Evolutionary conservation across 2,888 invertebrate genomes (phyloP), one percentile per base, ranked within the genome.

Genomic region (Dasypogon diadema): DNA sequence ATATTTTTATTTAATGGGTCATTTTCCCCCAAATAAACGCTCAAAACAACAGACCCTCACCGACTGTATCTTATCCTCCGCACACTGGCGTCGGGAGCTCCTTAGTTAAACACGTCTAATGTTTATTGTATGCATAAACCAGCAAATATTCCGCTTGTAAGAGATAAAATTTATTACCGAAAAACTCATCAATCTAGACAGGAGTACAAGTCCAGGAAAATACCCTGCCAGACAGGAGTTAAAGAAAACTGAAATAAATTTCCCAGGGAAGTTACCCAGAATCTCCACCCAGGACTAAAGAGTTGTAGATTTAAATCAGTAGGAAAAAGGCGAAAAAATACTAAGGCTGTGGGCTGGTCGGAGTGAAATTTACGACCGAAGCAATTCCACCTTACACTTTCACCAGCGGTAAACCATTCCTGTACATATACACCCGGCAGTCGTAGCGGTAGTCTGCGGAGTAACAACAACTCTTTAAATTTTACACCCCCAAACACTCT

Each of bases 101-200:
- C 42, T 65, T 14, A 22, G 22, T 68, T 68, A 68, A 48, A 54
- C 26, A 54, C 34, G 21, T n/a, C 30, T 30, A 3, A 18, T 24
- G 14, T 18, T 70, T 51, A 54, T 54, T 70, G 70, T 54, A 70
- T 54, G 54, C 34, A 30, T 70, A 70, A 42, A 30, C 18, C 70
- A 14, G 18, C 51, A 54, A 54, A 70, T 70, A 51, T 21, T 54
- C 54, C 54, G 48, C 54, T 70, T 34, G 37, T 54, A 70, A 18
- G 4, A 68, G 75, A 77, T 74, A 75, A 77, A 75, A 77, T 77
- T 77, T 77, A 77, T 70, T 56, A 51, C 60, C 74, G 37, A 60
- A 70, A 75, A 75, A 37, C 77, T 77, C 77, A 77, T 77, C 77
- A 77, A 77, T 77, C 77, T 75, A 55, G 74, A 70, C 72, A 77